Evolutionary conservation across 2,797 vertebrate species (phyloP).

Genomic region (Danio albolineatus): DNA sequence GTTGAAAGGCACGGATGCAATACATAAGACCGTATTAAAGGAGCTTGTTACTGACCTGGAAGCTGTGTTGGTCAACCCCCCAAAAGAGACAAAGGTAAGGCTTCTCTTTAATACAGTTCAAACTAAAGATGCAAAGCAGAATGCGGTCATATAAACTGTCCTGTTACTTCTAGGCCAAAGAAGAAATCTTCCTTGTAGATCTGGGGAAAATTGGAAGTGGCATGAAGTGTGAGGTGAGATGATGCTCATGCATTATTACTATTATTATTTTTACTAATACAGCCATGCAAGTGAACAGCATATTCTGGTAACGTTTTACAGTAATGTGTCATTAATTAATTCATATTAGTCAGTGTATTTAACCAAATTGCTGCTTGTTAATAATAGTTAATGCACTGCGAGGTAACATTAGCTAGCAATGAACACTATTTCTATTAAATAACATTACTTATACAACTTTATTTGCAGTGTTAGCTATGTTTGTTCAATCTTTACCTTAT

Average conservation of each 20-base stretch:
- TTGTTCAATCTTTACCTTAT: too few relatives aligned
- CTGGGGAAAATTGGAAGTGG: accelerated
- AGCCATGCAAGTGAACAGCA: neutral
- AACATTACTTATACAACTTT: too few relatives aligned
- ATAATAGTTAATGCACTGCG: too few relatives aligned
- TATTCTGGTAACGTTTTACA: neutral
- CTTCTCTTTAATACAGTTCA: neutral
- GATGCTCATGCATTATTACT: neutral
- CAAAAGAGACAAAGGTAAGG: neutral
- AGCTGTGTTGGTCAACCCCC: accelerated
- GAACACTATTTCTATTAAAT: too few relatives aligned
- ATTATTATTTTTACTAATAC: too few relatives aligned
- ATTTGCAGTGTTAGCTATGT: too few relatives aligned
- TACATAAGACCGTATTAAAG: accelerated
- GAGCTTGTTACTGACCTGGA: neutral
- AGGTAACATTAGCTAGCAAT: too few relatives aligned
- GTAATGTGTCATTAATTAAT: too few relatives aligned
- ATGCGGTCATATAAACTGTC: neutral
- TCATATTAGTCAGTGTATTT: neutral
- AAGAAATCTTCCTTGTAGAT: accelerated
- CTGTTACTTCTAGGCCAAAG: neutral
- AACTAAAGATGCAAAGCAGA: neutral
- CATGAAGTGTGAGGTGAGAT: neutral
- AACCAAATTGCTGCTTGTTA: too few relatives aligned
- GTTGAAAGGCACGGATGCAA: accelerated